Evolutionary conservation across 2,888 invertebrate species (phyloP).

Genomic region (Tanytarsus gracilentus): DNA sequence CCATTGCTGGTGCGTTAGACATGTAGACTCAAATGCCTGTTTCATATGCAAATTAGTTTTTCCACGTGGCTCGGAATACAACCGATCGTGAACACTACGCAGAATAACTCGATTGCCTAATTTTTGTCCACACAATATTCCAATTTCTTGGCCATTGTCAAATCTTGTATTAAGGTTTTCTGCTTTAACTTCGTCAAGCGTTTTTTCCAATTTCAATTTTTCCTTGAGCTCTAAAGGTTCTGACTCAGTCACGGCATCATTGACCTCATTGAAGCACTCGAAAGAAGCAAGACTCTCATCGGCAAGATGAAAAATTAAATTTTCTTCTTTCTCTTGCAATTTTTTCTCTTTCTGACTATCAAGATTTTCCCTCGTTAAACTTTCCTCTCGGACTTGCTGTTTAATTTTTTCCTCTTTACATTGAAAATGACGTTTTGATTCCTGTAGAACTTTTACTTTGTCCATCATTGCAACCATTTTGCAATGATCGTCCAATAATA

Average conservation of each 20-base stretch:
- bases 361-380: background rate
- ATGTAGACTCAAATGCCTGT: background rate
- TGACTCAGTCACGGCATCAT: background rate
- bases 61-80: conserved; percentile 37
- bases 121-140: conserved; percentile 6
- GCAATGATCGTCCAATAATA: background rate
- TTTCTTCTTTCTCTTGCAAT: background rate
- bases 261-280: background rate
- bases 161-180: background rate
- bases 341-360: background rate
- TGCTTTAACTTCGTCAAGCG: too few relatives aligned
- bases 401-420: conserved; percentile 12
- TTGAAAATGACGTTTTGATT: background rate
- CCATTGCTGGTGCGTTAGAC: background rate
- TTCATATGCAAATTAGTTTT: conserved; percentile 31
- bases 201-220: background rate
- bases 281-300: conserved; percentile 6
- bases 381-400: background rate
- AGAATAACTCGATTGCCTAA: conserved; percentile 30
- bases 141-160: background rate
- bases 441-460: background rate
- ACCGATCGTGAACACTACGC: conserved; percentile 40
- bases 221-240: too few relatives aligned
- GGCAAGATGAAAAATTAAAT: conserved; percentile 8
- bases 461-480: background rate